These are phyloP conservation scores for Salmo trutta DNA, from an alignment of 2,797 vertebrate genomes.

Conservation along the genomic window DNA sequence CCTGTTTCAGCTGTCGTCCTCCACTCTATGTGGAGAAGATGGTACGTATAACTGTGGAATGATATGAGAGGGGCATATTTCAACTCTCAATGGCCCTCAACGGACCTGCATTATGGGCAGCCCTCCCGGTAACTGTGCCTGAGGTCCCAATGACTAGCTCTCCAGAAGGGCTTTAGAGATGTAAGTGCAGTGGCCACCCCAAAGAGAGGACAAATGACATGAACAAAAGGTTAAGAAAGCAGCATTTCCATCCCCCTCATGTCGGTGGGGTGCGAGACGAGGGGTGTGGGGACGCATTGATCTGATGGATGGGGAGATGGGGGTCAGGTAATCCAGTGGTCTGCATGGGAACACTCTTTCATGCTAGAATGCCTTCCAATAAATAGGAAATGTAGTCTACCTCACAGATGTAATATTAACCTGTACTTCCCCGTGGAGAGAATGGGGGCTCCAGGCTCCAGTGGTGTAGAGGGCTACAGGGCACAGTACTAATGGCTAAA, in stretches of 20 bases:
- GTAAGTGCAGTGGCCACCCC: slow-evolving; percentile 15
- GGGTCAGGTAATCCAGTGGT: slow-evolving; percentile 79
- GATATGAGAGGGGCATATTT: background rate
- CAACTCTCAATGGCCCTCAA: background rate
- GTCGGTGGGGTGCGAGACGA: slow-evolving; percentile 30
- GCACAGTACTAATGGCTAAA: slow-evolving; percentile 69
- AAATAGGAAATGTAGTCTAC: slow-evolving; percentile 83
- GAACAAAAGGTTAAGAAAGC: slow-evolving; percentile 54
- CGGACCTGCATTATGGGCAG: background rate
- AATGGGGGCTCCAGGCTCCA: slow-evolving; percentile 12
- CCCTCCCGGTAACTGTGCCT: background rate
- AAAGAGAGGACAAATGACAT: slow-evolving; percentile 40
- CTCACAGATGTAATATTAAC: slow-evolving; percentile 85
- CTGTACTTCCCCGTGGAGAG: slow-evolving; percentile 70
- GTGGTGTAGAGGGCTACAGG: slow-evolving; percentile 52
- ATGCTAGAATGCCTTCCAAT: slow-evolving; percentile 82
- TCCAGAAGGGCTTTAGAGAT: background rate
- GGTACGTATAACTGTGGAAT: slow-evolving; percentile 48
- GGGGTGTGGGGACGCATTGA: slow-evolving; percentile 48
- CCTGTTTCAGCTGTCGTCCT: slow-evolving; percentile 23
- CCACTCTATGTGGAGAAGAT: slow-evolving; percentile 50
- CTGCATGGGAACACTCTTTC: slow-evolving; percentile 73
- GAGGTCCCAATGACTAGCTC: background rate
- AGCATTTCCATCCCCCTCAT: slow-evolving; percentile 23
- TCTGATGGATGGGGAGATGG: slow-evolving; percentile 70